Evolutionary conservation across 2,113 vertebrate species (phyloP).

Genomic region (Thermophis baileyi): DNA sequence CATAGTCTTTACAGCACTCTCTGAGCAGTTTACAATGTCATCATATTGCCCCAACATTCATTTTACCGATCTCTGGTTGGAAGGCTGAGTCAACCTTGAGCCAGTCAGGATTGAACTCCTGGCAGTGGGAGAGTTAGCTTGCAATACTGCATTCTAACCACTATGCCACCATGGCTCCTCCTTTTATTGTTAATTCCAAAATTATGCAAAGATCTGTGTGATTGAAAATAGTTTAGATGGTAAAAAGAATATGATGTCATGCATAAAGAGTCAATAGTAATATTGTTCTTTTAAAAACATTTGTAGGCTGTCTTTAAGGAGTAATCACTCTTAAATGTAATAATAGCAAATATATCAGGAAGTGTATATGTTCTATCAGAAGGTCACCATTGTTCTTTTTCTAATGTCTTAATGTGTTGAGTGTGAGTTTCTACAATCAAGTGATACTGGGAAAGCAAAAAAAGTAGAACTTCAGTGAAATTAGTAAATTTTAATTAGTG

Average conservation of each 20-base stretch:
- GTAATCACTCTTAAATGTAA: background rate
- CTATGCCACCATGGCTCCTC: background rate
- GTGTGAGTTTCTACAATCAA: background rate
- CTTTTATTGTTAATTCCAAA: background rate
- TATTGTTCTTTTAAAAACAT: background rate
- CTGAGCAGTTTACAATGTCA: background rate
- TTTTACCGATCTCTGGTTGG: background rate
- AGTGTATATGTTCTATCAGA: background rate
- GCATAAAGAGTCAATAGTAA: background rate
- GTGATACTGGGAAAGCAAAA: background rate
- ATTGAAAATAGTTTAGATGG: background rate
- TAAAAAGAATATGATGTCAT: background rate
- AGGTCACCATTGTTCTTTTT: background rate
- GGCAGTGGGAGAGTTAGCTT: background rate
- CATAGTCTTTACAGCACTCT: background rate
- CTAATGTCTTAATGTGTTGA: background rate
- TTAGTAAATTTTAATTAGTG: background rate
- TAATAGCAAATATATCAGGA: background rate
- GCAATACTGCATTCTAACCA: background rate
- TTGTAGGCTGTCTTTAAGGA: background rate
- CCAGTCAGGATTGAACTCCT: background rate
- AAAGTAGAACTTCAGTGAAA: background rate
- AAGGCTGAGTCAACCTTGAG: background rate
- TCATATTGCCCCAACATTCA: background rate
- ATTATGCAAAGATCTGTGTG: background rate